Evolutionary conservation across 2,797 vertebrate species (phyloP), one percentile per base, ranked within the genome.

Genomic region (Balearica regulorum): DNA sequence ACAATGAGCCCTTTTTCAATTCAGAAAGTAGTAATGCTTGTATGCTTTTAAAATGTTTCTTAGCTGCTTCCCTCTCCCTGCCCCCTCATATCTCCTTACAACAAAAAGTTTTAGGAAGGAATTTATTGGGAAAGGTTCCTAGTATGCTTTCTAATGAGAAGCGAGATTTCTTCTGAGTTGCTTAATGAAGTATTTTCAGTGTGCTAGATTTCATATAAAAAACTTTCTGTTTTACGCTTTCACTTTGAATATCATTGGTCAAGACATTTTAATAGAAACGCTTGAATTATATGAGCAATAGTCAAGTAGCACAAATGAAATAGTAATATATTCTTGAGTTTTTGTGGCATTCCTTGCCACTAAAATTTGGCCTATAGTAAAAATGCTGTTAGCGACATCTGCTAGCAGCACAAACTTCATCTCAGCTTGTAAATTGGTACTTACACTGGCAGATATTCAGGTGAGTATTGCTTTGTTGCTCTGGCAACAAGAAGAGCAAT

Each of bases 391-490:
- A 76, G 91, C 7, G 54, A 71, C 71, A 88, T 84, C 91, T 85
- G 66, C 5, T 49, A 95, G 70, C 70, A 83, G 71, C 70, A 48
- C 72, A 65, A 83, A 83, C 87, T 95, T 94, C 83, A 90, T 95
- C 44, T 39, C 37, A 61, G 64, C 89, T 87, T 62, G 70, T 95
- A 94, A 96, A 95, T 62, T 69, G 87, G 89, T 83, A 62, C 87
- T 93, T 86, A n/a, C 19, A 72, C 80, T 66, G 94, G 94, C 93
- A 94, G 69, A 91, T 93, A 91, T 82, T 84, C 93, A 85, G 69
- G 94, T 85, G 87, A 87, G 89, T 86, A 95, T 92, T 70, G 71
- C 85, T 96, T 89, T 95, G 93, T 97, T 97, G 96, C 96, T 96
- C 89, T 81, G 91, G 96, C 92, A 97, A 97, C 96, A 79, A 93